Base-by-base conservation (phyloP, 2,888 invertebrate species). In the Sinodicranocentrus sp. region DNA sequence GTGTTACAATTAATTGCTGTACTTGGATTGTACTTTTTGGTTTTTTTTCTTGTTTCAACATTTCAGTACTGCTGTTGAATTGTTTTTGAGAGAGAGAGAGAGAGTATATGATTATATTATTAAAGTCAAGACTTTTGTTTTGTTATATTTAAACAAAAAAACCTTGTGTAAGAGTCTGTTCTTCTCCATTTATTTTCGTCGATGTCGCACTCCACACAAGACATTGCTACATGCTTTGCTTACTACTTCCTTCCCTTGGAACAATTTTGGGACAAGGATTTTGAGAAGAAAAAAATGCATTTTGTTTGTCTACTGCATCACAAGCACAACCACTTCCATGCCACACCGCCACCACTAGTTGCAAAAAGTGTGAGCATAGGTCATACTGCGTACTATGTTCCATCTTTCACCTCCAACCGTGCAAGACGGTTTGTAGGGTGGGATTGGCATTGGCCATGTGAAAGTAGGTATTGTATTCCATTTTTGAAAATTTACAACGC, bases 61-160 rank as follows among this genome's bases (percentile, higher is more conserved):
- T 15, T 59, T 25, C 10, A 25, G 21, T 23, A 61, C 10, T 33
- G 19, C 33, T 61, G 61, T 61, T 61, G 61, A 61, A 57, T 26
- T 72, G 72, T 54, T 72, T 25, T 44, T 61, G 44, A 28, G 15
- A 61, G 33, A 61, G 28, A 13, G 23, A 43, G 44, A 28, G 15
- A 61, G 33, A 61, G 28, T 21, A 39, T 39, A 59, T 44, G 28
- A 68, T 68, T 68, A 44, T 59, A 65, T 70, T 71, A 72, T 73
- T 73, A 73, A 73, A 73, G 61, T 44, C 59, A 73, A 73, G 73
- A 73, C 73, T 61, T 73, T 72, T 72, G 72, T 73, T 73, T 73
- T 73, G 73, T 63, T 73, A 73, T 73, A 48, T 73, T 73, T 73
- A 61, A 73, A 73, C 73, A 73, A 73, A 72, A 72, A 59, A 39